Evolutionary conservation across 1,140 invertebrate species (phyloP), one percentile per base, ranked within the genome.

Genomic region (Euura lappo): DNA sequence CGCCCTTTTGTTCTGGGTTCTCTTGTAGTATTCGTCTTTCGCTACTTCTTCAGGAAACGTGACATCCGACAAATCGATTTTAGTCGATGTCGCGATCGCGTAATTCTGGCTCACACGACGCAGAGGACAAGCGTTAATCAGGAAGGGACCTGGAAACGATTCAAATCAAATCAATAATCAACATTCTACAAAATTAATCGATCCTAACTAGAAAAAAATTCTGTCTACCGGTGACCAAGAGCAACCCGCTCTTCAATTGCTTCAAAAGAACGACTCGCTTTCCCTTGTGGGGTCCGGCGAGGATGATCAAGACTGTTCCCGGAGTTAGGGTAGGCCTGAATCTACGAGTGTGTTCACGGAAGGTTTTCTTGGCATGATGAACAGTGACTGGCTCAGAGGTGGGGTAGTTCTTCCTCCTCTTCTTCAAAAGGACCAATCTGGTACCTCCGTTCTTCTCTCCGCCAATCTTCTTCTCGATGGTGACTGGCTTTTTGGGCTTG

Each of bases 401-500:
- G 51, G 94, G 94, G 83, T 95, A 95, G 83, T 92, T 94, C n/a
- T 93, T 91, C 72, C 91, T 92, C 51, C 93, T 90, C 84, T 97
- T 95, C 71, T 92, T 93, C 10, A 96, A 83, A 60, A 92, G 89
- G 44, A 99, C 97, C 77, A 91, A 91, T 86, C 98, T 92, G 77
- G 92, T 95, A 65, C 93, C 95, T 82, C 97, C 97, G 87, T 99
- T 99, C 88, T 99, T 98, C 72, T 98, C 97, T 77, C 97, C 98
- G 76, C 95, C 94, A 80, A 99, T 95, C 76, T 92, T 90, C 88
- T 99, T 99, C 72, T 93, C 93, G 75, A 95, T 90, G 47, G 91
- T 91, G 42, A 91, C 87, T 3, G 92, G 91, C 83, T 94, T 94
- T 81, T 93, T 93, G 4, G 89, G 89, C 75, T 91, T 93, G 2